Evolutionary conservation across 2,888 invertebrate species (phyloP).

Genomic region (Thyatira batis): DNA sequence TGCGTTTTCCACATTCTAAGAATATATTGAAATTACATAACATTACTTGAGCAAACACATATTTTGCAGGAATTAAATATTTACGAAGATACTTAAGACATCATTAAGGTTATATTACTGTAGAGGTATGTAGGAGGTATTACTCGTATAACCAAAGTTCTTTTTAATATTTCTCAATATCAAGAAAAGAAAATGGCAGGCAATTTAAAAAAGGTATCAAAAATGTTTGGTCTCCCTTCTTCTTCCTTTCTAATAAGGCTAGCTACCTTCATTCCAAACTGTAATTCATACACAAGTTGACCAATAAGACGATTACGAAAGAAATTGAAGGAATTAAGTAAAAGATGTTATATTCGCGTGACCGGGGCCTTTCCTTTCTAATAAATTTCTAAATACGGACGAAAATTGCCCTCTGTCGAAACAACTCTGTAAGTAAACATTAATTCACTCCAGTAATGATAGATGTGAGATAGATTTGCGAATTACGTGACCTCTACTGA

Average conservation of each 20-base stretch:
- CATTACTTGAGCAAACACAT: neutral
- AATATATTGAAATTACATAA: neutral
- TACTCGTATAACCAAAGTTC: neutral
- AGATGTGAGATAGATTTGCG: neutral
- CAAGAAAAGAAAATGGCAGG: neutral
- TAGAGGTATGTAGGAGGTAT: no score
- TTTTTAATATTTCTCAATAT: neutral
- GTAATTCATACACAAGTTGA: conserved; percentile 14
- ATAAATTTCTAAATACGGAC: conserved; percentile 27
- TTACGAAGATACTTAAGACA: neutral
- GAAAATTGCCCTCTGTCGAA: conserved; percentile 29
- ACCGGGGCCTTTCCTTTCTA: conserved; percentile 31
- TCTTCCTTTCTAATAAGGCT: no score
- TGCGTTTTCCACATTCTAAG: neutral
- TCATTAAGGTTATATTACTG: neutral
- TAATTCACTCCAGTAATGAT: conserved; percentile 14
- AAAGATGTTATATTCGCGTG: conserved; percentile 42
- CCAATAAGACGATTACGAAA: conserved; percentile 20
- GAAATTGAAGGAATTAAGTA: conserved; percentile 25
- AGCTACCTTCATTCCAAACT: no score
- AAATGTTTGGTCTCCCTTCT: no score
- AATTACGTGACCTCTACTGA: neutral
- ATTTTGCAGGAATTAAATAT: neutral
- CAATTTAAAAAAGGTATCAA: no score
- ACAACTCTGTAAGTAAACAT: conserved; percentile 17